Conservation (phyloP, 2,797 vertebrate species). For the Chelmon rostratus region DNA sequence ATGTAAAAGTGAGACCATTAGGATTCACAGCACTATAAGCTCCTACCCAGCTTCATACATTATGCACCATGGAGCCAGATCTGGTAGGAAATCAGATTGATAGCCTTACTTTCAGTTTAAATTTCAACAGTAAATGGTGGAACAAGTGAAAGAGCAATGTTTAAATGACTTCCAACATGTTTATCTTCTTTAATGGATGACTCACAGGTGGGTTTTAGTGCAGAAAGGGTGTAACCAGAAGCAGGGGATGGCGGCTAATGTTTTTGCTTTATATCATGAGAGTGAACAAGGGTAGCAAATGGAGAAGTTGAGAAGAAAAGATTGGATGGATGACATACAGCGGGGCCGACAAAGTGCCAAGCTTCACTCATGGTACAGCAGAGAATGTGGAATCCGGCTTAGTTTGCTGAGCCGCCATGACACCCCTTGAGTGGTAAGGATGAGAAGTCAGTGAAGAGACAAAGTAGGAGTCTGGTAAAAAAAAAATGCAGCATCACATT, state of each 20-base stretch:
- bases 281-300: neutral
- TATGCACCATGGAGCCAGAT: neutral
- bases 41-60: neutral
- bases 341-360: neutral
- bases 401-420: slow-evolving; percentile 25
- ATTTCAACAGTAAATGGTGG: neutral
- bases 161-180: neutral
- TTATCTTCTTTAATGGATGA: neutral
- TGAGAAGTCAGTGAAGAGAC: slow-evolving; percentile 18
- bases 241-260: neutral
- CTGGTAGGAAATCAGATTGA: neutral
- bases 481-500: neutral
- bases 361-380: slow-evolving; percentile 7
- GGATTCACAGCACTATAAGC: neutral
- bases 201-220: neutral
- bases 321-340: slow-evolving; percentile 11
- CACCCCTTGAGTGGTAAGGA: neutral
- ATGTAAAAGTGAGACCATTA: neutral
- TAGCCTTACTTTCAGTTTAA: neutral
- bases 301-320: neutral
- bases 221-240: neutral
- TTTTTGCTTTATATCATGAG: slow-evolving; percentile 8
- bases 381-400: slow-evolving; percentile 7
- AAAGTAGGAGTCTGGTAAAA: neutral
- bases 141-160: neutral